Base-by-base conservation (phyloP, 2,888 invertebrate species). In the Perithous albicinctus region DNA sequence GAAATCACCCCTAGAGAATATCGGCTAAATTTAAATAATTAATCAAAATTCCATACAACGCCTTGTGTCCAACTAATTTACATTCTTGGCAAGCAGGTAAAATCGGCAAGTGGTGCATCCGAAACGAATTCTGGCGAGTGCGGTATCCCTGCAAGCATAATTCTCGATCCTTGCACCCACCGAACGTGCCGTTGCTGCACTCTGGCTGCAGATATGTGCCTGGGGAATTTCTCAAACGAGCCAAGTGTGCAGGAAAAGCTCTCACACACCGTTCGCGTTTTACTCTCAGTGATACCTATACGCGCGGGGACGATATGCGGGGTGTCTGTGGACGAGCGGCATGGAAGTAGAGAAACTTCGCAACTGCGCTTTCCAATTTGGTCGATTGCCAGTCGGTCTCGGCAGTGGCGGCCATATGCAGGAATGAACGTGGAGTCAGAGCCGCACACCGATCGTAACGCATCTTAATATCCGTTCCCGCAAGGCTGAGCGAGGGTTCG, bases 311-410 rank as follows among this genome's bases (percentile, higher is more conserved):
- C 41, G 67, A 73, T 56, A 72, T 72, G 64, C 54, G 12, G n/a
- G n/a, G 74, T 73, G 77, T 54, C 63, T 69, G 81, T 74, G 75
- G 66, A 46, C 77, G 76, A 77, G 66, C 74, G 80, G 72, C 78
- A 70, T 70, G 38, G 48, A 78, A 78, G 82, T 78, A 61, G 80
- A 84, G 84, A 86, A 88, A 89, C 82, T 89, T 89, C 82, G 86
- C 88, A 87, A 87, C 84, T 88, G 87, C 86, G 86, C 88, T 91
- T 89, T 90, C 89, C 90, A 91, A 92, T 91, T 91, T 91, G 89
- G 89, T 90, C 81, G 83, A 84, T 80, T 89, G 91, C 91, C 91
- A 91, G 88, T 88, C 86, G 88, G 85, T 85, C 75, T 82, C 85
- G 83, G 76, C 78, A 72, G 81, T 69, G 81, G 73, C 23, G 76